These are phyloP conservation scores for Pseudopleuronectes americanus DNA, from an alignment of 2,797 vertebrate genomes.

Conservation along the genomic window DNA sequence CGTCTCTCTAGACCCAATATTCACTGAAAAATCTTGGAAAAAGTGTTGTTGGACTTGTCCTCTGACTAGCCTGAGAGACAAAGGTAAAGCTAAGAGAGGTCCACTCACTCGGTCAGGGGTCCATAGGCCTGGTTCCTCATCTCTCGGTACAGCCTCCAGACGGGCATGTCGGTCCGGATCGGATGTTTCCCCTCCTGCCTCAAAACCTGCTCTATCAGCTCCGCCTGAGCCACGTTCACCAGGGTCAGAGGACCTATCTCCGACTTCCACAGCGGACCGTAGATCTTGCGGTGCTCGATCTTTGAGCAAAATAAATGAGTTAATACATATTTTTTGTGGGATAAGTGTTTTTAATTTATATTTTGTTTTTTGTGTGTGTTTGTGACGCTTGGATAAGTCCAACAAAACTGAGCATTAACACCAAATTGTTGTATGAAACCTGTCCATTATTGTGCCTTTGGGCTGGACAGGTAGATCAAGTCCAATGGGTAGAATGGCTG, in stretches of 20 bases:
- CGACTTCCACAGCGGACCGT: constrained; percentile 85
- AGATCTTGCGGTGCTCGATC: constrained; percentile 85
- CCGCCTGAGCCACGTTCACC: constrained; percentile 83
- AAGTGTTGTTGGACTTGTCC: no score
- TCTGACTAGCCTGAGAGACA: no score
- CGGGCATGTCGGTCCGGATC: constrained; percentile 81
- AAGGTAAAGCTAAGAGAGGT: no score
- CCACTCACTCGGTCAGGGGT: constrained; percentile 85
- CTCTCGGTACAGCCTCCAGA: constrained; percentile 85
- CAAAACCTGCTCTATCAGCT: constrained; percentile 85
- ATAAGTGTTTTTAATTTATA: not conserved
- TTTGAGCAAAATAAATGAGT: constrained; percentile 32
- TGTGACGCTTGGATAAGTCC: no score
- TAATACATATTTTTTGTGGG: not conserved
- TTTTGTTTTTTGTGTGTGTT: not conserved
- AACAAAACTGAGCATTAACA: no score
- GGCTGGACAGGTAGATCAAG: no score
- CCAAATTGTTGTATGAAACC: no score
- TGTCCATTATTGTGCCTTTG: no score
- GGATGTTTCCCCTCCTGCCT: constrained; percentile 84
- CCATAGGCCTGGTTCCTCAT: constrained; percentile 83
- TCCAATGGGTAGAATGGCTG: no score
- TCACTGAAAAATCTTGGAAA: no score
- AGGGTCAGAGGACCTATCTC: constrained; percentile 80
- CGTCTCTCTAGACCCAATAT: no score